Evolutionary conservation across 2,797 vertebrate species (phyloP).

Genomic region (Paedocypris micromegethes): DNA sequence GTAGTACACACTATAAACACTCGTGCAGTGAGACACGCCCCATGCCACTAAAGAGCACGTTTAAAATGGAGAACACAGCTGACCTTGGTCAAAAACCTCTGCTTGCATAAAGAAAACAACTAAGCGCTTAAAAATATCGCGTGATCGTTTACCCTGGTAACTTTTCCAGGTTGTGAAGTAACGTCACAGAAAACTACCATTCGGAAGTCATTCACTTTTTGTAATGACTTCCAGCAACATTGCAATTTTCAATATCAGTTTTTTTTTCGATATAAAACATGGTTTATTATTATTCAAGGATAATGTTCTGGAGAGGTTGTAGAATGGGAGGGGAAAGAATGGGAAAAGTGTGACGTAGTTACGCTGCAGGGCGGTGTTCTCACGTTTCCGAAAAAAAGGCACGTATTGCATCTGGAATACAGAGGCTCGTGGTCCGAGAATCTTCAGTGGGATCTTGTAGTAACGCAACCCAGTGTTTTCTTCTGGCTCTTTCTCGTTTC

Average conservation of each 20-base stretch:
- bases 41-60: conserved; percentile 4
- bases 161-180: too few species aligned
- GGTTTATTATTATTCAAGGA: neutral
- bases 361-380: conserved; percentile 72
- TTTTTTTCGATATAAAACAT: too few species aligned
- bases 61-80: conserved; percentile 18
- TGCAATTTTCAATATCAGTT: too few species aligned
- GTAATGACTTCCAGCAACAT: too few species aligned
- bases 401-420: conserved; percentile 74
- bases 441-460: conserved; percentile 52
- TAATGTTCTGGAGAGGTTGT: neutral
- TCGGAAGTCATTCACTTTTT: too few species aligned
- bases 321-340: conserved; percentile 15
- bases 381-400: conserved; percentile 56
- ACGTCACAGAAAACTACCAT: too few species aligned
- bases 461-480: conserved; percentile 46
- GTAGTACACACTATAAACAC: conserved; percentile 5
- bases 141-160: too few species aligned
- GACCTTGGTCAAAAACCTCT: neutral
- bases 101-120: neutral
- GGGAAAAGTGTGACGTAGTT: conserved; percentile 61
- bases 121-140: neutral
- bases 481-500: conserved; percentile 43
- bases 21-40: neutral
- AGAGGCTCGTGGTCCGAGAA: conserved; percentile 54